phyloP scores from a whole-genome alignment of 2,888 invertebrate species.

The Kryphioiulus occultus region DNA sequence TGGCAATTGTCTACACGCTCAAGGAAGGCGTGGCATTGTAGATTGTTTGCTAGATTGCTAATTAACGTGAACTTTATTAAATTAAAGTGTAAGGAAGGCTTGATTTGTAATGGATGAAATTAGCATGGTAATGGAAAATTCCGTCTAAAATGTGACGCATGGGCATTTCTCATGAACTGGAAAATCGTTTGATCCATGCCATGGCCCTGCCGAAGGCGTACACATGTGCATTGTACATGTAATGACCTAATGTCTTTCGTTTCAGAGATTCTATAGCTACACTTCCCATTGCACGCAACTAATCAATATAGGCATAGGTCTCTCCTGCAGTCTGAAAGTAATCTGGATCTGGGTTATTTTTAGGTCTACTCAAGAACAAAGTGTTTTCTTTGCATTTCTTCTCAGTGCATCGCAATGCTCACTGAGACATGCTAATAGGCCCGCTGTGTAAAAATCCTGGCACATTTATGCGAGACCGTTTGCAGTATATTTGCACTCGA shows the following conservation, averaged over 20 bases:
- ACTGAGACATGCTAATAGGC: conserved; percentile 13
- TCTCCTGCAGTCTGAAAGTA: not conserved
- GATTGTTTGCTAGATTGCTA: not conserved
- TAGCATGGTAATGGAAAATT: not conserved
- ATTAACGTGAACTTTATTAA: not conserved
- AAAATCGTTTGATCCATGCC: not conserved
- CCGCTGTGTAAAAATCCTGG: not conserved
- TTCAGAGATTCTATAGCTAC: not conserved
- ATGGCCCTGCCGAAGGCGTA: not conserved
- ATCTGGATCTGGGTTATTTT: not conserved
- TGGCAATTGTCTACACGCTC: not conserved
- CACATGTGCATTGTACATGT: not conserved
- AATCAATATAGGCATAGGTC: not conserved
- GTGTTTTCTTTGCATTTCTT: not conserved
- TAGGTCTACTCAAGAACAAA: not conserved
- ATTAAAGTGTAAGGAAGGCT: not conserved
- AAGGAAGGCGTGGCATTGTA: not conserved
- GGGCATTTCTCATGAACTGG: conserved; percentile 7
- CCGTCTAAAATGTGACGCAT: not conserved
- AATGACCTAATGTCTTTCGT: not conserved
- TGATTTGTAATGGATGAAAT: not conserved
- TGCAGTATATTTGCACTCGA: not conserved
- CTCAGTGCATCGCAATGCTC: not conserved
- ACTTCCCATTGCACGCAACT: not conserved
- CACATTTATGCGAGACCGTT: not conserved